Evolutionary conservation across 2,888 invertebrate species (phyloP), one percentile per base, ranked within the genome.

Genomic region (Torymus aiolomorphi): DNA sequence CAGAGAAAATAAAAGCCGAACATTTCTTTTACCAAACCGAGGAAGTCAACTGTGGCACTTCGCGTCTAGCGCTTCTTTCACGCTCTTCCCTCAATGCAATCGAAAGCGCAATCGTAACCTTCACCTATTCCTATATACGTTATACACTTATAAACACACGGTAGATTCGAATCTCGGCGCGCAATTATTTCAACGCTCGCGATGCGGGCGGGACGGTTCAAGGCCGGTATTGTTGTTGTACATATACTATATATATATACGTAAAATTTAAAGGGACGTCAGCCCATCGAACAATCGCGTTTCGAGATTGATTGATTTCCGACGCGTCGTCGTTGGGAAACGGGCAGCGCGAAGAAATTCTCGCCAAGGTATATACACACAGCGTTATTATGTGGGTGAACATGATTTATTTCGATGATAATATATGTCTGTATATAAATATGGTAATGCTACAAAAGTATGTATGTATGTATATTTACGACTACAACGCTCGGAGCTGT

Each of bases 401-500:
- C 51, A 18, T 79, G 74, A 74, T 79, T 79, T 79, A 79, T 79
- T 79, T 73, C 14, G 63, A 70, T 63, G 74, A 79, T 70, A 74
- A n/a, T 42, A 42, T 42, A 42, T 42, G 42, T 42, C 42, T 42
- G 42, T 42, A 42, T 57, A 70, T 63, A 69, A 70, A 74, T 79
- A 75, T 73, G 74, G 18, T 63, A 74, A 78, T 74, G 70, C 63
- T 78, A 74, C 70, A 69, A 78, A 70, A 57, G 56, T n/a, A 42
- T 57, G 42, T 31, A 31, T 42, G 42, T 42, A 42, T 31, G 0
- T 31, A 31, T 52, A 57, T 66, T 63, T 56, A 73, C 14, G 54
- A 73, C 63, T 54, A 42, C 42, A 63, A 12, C 18, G 16, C 49
- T 2, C 63, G 10, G 42, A 42, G 42, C 42, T 42, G 42, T 42